Evolutionary conservation across 2,888 invertebrate genomes (phyloP).

Genomic region (Trichacis sp.): DNA sequence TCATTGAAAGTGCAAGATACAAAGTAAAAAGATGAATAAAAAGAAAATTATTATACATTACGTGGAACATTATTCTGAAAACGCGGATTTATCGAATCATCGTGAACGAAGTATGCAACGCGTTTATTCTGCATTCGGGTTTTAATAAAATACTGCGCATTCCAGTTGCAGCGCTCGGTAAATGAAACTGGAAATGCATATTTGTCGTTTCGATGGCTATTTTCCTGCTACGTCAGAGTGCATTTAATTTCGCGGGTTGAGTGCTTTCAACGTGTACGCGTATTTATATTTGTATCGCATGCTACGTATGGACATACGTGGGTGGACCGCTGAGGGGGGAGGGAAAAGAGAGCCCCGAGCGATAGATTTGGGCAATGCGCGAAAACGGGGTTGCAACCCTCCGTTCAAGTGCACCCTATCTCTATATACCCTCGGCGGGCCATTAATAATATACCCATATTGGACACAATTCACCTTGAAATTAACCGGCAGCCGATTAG

Average conservation of each 20-base stretch:
- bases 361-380: slow-evolving; percentile 66
- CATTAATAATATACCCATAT: slow-evolving; percentile 70
- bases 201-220: slow-evolving; percentile 29
- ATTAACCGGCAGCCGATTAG: slow-evolving; percentile 69
- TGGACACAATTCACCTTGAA: slow-evolving; percentile 70
- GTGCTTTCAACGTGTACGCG: slow-evolving; percentile 11
- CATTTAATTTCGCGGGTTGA: slow-evolving; percentile 36
- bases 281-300: slow-evolving; percentile 5
- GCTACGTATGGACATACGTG: slow-evolving; percentile 29
- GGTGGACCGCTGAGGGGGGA: slow-evolving; percentile 12
- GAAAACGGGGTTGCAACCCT: slow-evolving; percentile 67
- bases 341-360: slow-evolving; percentile 52
- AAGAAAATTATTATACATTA: too few species aligned
- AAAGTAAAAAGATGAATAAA: too few species aligned
- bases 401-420: slow-evolving; percentile 59
- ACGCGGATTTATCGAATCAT: too few species aligned
- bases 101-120: too few species aligned
- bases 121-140: slow-evolving; percentile 4
- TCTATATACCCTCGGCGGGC: slow-evolving; percentile 54
- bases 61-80: too few species aligned
- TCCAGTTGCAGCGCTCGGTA: slow-evolving; percentile 28
- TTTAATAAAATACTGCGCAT: slow-evolving; percentile 33
- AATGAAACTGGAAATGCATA: slow-evolving; percentile 37
- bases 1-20: too few species aligned
- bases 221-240: slow-evolving; percentile 16